A percentile compares a stretch with the other conserved stretches of the same genome.
phyloP scores from a whole-genome alignment of 2,797 vertebrate genomes.

The Geotrypetes seraphini region DNA sequence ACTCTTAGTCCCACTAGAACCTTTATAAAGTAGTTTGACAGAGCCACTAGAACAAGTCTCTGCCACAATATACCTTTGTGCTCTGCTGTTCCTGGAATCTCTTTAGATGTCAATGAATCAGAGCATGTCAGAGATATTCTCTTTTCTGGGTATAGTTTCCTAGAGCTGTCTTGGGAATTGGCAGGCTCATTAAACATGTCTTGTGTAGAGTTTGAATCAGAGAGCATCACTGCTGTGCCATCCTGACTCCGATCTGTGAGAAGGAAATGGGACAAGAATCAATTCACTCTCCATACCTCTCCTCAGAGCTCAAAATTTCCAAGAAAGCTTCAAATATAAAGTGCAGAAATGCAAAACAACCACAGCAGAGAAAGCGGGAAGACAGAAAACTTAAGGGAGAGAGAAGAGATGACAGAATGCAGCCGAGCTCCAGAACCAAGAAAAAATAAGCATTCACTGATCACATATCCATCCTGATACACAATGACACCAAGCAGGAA shows the following conservation, averaged over 20 bases:
- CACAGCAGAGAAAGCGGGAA: too few species aligned
- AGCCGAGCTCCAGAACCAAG: too few species aligned
- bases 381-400: too few species aligned
- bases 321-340: too few species aligned
- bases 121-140: slow-evolving; percentile 32
- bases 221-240: slow-evolving; percentile 83
- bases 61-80: slow-evolving; percentile 78
- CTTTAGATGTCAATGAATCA: slow-evolving; percentile 62
- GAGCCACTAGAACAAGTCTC: too few species aligned
- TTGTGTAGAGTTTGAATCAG: slow-evolving; percentile 95
- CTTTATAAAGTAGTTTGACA: background rate
- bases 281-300: too few species aligned
- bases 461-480: too few species aligned
- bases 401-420: too few species aligned
- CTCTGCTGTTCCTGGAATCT: slow-evolving; percentile 54
- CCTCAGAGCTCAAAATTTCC: too few species aligned
- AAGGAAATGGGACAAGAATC: slow-evolving; percentile 10
- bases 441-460: too few species aligned
- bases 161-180: slow-evolving; percentile 79
- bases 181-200: slow-evolving; percentile 84
- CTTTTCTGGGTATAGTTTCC: slow-evolving; percentile 69
- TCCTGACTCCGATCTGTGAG: slow-evolving; percentile 90
- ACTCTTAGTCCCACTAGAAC: background rate
- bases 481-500: too few species aligned
- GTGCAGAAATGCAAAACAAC: too few species aligned